Evolutionary conservation across 2,888 invertebrate species (phyloP), one percentile per base, ranked within the genome.

Genomic region (Helicoverpa assulta): DNA sequence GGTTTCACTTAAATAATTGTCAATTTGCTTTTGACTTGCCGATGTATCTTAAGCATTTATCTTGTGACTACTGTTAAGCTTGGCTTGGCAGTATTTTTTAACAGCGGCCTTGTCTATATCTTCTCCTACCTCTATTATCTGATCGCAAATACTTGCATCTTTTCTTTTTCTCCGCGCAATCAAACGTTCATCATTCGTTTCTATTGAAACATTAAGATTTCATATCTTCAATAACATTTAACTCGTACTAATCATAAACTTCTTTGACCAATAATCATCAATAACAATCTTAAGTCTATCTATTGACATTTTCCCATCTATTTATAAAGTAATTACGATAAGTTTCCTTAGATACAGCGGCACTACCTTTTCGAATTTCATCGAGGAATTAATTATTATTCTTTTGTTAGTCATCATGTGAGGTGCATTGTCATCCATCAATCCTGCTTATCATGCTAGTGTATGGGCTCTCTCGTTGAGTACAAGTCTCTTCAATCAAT

Each of bases 381-480:
- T 92, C 92, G 88, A 85, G 86, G 89, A 92, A 93, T 92, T 94
- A 95, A 95, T 94, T 43, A 43, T 16, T 94, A 92, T 92, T 92
- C 93, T 90, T 92, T 94, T 93, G 94, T 94, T 90, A 85, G 88
- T 69, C 81, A 80, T 80, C 88, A 86, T 86, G 87, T 86, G 85
- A 90, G 85, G 81, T 83, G 93, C 93, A 82, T 87, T 91, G 92
- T 93, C 94, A 94, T 94, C 92, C 86, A 93, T 94, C 93, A 92
- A 91, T 90, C 91, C 89, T 86, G 92, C 91, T 94, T 93, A 94
- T 95, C 95, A 94, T 89, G 90, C 85, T 86, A 75, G 82, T 83
- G 85, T 85, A 80, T 86, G 84, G 86, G 87, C 85, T 89, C 87
- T 85, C 84, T 86, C 75, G 59, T 85, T 86, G 81, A 80, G 78